Conservation (phyloP, 2,797 vertebrate genomes). For the Ceyx erithaca region DNA sequence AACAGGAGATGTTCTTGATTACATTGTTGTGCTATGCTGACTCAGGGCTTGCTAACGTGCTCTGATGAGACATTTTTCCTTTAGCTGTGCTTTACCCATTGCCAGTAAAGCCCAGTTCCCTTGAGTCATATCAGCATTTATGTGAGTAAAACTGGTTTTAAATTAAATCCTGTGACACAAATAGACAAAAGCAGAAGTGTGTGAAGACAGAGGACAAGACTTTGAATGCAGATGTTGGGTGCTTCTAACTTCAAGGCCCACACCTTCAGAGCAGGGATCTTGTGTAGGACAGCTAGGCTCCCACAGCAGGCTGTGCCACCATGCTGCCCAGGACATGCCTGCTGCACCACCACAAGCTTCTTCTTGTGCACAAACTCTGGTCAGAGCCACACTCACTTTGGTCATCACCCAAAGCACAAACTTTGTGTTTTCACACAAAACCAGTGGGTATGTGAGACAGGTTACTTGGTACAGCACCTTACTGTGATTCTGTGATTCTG, state of each 20-base stretch:
- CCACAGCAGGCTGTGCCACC: neutral
- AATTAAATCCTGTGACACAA: neutral
- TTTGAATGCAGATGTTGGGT: neutral
- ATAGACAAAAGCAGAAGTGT: neutral
- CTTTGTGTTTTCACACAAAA: no score
- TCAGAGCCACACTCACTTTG: neutral
- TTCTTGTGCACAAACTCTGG: fast-evolving
- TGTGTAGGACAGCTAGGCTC: neutral
- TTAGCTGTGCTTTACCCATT: neutral
- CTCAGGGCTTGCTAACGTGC: slow-evolving; percentile 16
- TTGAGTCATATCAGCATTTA: neutral
- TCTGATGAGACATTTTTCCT: neutral
- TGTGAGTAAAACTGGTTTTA: neutral
- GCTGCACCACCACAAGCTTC: neutral
- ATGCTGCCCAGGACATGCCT: neutral
- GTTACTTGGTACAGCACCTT: neutral
- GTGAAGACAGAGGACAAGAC: neutral
- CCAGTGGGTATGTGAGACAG: no score
- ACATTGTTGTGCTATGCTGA: neutral
- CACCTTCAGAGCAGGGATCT: neutral
- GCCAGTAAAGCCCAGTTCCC: neutral
- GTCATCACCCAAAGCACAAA: neutral
- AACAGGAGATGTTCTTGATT: neutral
- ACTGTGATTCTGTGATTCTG: no score
- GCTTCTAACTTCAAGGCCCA: neutral